These are phyloP conservation scores for Synchiropus splendidus DNA, from an alignment of 2,113 vertebrate genomes.

Conservation along the genomic window DNA sequence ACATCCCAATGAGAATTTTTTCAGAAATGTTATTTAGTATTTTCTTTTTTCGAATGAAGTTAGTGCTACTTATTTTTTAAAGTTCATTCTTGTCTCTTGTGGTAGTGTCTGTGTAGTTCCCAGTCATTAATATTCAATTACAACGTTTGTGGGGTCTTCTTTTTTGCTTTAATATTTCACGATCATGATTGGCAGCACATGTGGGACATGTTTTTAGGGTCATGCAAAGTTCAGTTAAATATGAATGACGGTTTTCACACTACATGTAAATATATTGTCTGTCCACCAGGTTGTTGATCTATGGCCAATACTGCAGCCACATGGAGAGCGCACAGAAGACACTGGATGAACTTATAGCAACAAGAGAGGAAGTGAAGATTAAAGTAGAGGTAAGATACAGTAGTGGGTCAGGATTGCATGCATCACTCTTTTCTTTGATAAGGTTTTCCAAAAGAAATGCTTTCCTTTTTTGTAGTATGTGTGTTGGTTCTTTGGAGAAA, in stretches of 20 bases:
- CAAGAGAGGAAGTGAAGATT: constrained; percentile 80
- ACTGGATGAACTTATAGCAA: constrained; percentile 81
- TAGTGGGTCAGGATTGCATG: neutral
- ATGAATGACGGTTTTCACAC: too few species aligned
- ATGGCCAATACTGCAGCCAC: constrained; percentile 93
- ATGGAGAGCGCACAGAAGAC: constrained; percentile 93
- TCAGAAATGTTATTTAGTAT: too few species aligned
- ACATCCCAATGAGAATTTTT: too few species aligned
- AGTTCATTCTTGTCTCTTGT: constrained; percentile 19
- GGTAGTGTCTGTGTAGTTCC: constrained; percentile 6
- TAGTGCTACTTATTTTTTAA: too few species aligned
- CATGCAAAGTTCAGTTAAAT: neutral
- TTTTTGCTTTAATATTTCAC: neutral
- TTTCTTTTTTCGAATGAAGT: too few species aligned
- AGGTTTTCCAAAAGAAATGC: too few species aligned
- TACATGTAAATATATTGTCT: too few species aligned
- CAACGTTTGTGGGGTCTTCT: too few species aligned
- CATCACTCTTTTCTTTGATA: neutral
- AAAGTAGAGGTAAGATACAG: constrained; percentile 83
- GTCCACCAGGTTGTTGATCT: constrained; percentile 83
- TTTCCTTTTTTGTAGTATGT: too few species aligned
- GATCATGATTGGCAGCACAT: neutral
- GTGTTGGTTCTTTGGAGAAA: too few species aligned
- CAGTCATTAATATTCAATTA: constrained; percentile 4
- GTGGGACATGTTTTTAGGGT: too few species aligned